A percentile compares a stretch with the other conserved stretches of the same genome.
These are phyloP conservation scores for Progne subis DNA, from an alignment of 2,113 vertebrate species.

Conservation along the genomic window DNA sequence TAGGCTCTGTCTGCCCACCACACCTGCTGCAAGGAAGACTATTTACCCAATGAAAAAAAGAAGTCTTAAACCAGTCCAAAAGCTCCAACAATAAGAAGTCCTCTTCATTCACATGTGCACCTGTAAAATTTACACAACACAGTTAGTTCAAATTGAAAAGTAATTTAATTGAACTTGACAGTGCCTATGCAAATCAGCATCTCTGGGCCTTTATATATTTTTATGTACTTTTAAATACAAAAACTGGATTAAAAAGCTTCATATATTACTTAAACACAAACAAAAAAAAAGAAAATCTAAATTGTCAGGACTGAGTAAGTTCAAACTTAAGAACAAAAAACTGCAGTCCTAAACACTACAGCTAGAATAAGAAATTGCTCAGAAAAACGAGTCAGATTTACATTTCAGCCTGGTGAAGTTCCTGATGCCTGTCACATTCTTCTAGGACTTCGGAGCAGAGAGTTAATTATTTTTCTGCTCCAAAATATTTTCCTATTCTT, in stretches of 20 bases:
- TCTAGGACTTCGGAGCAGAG: neutral
- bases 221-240: neutral
- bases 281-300: neutral
- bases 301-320: neutral
- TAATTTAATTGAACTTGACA: neutral
- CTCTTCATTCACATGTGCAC: slow-evolving; percentile 77
- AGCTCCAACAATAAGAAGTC: slow-evolving; percentile 92
- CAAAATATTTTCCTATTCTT: neutral
- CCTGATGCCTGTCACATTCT: neutral
- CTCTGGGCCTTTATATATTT: neutral
- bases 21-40: slow-evolving; percentile 84
- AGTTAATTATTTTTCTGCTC: neutral
- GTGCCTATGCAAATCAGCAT: neutral
- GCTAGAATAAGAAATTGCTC: neutral
- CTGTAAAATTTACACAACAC: slow-evolving; percentile 70
- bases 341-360: neutral
- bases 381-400: neutral
- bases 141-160: neutral
- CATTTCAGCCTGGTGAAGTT: neutral
- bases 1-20: slow-evolving; percentile 79
- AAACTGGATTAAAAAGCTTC: neutral
- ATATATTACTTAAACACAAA: neutral
- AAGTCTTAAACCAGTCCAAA: slow-evolving; percentile 91
- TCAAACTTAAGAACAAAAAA: neutral
- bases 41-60: slow-evolving; percentile 95